Percentiles rank a stretch among this genome's conserved stretches.
Conservation (phyloP, 2,797 vertebrate genomes). For the Sternotherus odoratus region DNA sequence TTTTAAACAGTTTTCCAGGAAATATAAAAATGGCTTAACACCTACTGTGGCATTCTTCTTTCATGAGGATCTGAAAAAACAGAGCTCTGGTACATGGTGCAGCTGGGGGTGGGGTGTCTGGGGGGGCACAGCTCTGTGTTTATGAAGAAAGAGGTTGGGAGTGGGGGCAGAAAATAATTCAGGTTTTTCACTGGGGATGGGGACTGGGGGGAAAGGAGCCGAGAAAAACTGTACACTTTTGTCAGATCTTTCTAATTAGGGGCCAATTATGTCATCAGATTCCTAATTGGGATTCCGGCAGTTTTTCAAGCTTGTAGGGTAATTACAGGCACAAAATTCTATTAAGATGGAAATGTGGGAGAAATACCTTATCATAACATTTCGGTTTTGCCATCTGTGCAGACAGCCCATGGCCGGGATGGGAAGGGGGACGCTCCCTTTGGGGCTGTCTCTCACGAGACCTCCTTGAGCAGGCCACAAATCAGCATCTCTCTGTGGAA, state of each 20-base stretch:
- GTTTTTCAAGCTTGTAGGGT: slow-evolving; percentile 79
- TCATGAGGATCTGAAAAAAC: not conserved
- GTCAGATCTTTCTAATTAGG: slow-evolving; percentile 85
- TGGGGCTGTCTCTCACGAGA: not conserved
- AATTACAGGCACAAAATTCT: slow-evolving; percentile 82
- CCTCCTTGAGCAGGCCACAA: not conserved
- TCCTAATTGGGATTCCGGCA: slow-evolving; percentile 81
- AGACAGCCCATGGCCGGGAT: not conserved
- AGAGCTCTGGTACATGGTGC: not conserved
- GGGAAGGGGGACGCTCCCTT: slow-evolving; percentile 24
- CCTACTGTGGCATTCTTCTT: not conserved
- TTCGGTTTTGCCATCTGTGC: slow-evolving; percentile 76
- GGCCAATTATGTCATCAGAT: slow-evolving; percentile 82
- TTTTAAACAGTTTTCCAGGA: not conserved
- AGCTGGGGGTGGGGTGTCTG: no score
- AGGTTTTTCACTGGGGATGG: not conserved
- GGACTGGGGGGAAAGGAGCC: slow-evolving; percentile 25
- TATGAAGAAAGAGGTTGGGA: not conserved
- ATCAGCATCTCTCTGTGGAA: not conserved
- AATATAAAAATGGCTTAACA: not conserved
- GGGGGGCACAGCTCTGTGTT: slow-evolving; percentile 28
- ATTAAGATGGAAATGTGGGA: slow-evolving; percentile 76
- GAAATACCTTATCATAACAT: slow-evolving; percentile 77
- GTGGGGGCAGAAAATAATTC: not conserved
- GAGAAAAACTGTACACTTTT: slow-evolving; percentile 76